Percentiles rank a stretch among this genome's conserved stretches.
Evolutionary conservation across 2,113 vertebrate genomes (phyloP).

Genomic region (Amphilophus citrinellus): DNA sequence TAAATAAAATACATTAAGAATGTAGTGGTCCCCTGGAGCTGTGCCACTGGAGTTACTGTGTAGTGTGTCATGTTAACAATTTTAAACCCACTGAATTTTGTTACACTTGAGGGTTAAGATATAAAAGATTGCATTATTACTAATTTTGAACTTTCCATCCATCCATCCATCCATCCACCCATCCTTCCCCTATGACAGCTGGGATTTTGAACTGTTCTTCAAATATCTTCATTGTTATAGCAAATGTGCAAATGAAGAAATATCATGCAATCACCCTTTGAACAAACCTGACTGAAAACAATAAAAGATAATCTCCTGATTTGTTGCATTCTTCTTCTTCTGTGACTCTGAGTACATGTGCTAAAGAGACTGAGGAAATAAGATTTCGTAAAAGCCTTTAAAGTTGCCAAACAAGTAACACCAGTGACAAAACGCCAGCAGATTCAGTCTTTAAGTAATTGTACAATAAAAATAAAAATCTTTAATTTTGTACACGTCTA

Average conservation of each 20-base stretch:
- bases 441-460: no score
- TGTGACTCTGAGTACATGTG: no score
- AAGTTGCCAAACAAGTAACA: background rate
- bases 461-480: background rate
- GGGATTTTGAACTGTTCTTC: background rate
- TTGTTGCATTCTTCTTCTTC: background rate
- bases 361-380: background rate
- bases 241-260: background rate
- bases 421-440: background rate
- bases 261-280: fast-evolving
- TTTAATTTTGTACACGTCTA: background rate
- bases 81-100: no score
- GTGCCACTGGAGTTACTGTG: background rate
- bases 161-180: no score
- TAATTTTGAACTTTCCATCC: background rate
- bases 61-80: background rate
- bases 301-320: background rate
- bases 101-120: background rate
- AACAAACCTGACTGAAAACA: fast-evolving
- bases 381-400: background rate
- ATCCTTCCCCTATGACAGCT: no score
- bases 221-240: background rate
- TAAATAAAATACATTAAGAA: background rate
- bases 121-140: background rate
- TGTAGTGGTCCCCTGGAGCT: fast-evolving